These are phyloP conservation scores for Acronicta aceris DNA, from an alignment of 2,888 invertebrate species.

Conservation along the genomic window DNA sequence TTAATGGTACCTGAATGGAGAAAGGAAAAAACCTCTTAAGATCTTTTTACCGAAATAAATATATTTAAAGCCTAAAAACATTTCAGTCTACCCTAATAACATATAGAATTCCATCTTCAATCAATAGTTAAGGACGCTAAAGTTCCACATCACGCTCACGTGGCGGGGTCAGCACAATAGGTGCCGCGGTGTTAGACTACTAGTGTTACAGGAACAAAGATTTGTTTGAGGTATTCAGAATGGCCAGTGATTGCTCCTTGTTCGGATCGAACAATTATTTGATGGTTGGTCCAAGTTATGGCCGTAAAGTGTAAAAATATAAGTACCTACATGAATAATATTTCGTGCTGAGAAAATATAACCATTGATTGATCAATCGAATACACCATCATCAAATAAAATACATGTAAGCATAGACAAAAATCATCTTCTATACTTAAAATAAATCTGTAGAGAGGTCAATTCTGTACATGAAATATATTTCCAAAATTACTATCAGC, in stretches of 20 bases:
- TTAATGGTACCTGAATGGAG: too few relatives aligned
- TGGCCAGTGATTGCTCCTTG: constrained; percentile 69
- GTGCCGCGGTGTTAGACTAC: constrained; percentile 62
- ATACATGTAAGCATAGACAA: too few relatives aligned
- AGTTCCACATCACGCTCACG: constrained; percentile 54
- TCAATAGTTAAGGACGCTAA: constrained; percentile 30
- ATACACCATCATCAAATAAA: too few relatives aligned
- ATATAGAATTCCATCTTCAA: constrained; percentile 29
- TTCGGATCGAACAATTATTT: constrained; percentile 55
- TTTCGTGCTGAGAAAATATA: too few relatives aligned
- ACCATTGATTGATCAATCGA: too few relatives aligned
- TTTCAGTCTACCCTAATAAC: constrained; percentile 2
- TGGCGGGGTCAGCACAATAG: constrained; percentile 46
- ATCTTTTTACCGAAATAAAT: too few relatives aligned
- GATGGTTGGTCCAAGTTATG: constrained; percentile 45
- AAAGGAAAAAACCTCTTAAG: too few relatives aligned
- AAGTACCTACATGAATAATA: background rate
- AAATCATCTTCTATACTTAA: too few relatives aligned
- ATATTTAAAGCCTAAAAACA: too few relatives aligned
- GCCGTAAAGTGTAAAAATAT: background rate
- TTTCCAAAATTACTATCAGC: too few relatives aligned
- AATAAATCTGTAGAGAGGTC: too few relatives aligned
- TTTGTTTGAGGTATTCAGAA: constrained; percentile 54
- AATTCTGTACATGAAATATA: too few relatives aligned
- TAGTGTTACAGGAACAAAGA: constrained; percentile 70